These are phyloP conservation scores for Acropora yongei DNA, from an alignment of 64 coral and sea anemone genomes.

Conservation along the genomic window DNA sequence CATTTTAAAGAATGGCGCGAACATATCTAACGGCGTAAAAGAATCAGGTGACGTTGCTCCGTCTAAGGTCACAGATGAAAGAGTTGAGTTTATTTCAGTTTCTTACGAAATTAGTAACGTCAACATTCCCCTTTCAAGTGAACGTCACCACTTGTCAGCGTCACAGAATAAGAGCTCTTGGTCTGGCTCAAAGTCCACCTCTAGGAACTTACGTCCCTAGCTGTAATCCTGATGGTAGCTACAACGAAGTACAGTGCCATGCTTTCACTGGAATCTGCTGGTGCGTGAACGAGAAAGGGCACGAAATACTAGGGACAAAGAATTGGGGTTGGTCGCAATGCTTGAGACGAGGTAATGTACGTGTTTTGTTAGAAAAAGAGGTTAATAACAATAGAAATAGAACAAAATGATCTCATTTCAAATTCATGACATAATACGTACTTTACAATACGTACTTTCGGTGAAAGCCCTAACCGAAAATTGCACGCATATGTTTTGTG, in stretches of 20 bases:
- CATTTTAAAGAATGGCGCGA: no score
- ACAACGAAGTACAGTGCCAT: conserved; percentile 71
- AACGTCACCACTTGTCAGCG: conserved; percentile 57
- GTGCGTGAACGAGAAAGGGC: conserved; percentile 78
- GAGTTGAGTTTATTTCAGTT: not conserved
- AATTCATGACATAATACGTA: no score
- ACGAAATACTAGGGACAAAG: conserved; percentile 71
- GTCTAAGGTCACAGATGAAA: no score
- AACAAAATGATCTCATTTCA: not conserved
- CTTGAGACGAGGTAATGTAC: conserved; percentile 26
- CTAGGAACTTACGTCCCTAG: conserved; percentile 52
- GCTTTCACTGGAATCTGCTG: conserved; percentile 64
- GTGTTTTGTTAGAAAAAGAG: not conserved
- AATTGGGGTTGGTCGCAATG: conserved; percentile 58
- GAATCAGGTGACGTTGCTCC: no score
- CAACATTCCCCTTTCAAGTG: not conserved
- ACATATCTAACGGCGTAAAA: no score
- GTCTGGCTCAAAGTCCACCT: conserved; percentile 47
- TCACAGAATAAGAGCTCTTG: conserved; percentile 32
- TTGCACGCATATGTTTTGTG: no score
- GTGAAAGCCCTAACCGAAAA: no score
- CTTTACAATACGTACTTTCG: no score
- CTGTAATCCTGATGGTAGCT: conserved; percentile 68
- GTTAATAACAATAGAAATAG: not conserved
- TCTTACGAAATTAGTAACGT: not conserved